Evolutionary conservation across 2,113 vertebrate genomes (phyloP).

Genomic region (Centrocercus urophasianus): DNA sequence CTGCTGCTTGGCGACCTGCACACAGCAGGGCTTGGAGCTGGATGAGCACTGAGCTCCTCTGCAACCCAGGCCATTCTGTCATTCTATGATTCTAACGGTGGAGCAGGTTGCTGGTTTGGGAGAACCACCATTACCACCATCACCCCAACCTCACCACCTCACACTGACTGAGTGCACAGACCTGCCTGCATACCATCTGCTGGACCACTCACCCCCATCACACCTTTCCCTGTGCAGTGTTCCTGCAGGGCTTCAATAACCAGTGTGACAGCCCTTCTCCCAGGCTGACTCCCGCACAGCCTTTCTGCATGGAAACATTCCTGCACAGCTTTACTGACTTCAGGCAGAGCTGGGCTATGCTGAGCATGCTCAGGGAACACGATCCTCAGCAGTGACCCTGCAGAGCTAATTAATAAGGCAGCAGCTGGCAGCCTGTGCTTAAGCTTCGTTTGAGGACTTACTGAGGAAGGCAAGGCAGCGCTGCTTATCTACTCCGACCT

Average conservation of each 20-base stretch:
- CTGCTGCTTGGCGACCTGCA: no score
- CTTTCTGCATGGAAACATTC: fast-evolving
- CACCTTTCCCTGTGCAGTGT: no score
- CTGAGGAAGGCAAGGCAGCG: neutral
- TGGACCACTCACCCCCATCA: no score
- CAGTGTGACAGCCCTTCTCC: neutral
- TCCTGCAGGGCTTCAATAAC: no score
- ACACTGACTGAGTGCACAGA: no score
- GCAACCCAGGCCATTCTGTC: no score
- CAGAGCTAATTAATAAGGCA: neutral
- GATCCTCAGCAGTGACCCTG: neutral
- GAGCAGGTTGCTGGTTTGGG: neutral
- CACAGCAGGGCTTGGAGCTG: no score
- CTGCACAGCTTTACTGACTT: fast-evolving
- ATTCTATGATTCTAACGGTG: no score
- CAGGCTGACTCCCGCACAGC: neutral
- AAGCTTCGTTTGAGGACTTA: neutral
- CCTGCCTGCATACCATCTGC: no score
- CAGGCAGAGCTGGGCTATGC: neutral
- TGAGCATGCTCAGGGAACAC: neutral
- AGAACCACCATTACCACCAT: neutral
- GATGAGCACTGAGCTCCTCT: no score
- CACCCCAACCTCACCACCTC: no score
- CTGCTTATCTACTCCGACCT: neutral
- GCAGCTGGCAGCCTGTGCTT: neutral